These are phyloP conservation scores for Macropis europaea DNA, from an alignment of 2,888 invertebrate species.

Conservation along the genomic window DNA sequence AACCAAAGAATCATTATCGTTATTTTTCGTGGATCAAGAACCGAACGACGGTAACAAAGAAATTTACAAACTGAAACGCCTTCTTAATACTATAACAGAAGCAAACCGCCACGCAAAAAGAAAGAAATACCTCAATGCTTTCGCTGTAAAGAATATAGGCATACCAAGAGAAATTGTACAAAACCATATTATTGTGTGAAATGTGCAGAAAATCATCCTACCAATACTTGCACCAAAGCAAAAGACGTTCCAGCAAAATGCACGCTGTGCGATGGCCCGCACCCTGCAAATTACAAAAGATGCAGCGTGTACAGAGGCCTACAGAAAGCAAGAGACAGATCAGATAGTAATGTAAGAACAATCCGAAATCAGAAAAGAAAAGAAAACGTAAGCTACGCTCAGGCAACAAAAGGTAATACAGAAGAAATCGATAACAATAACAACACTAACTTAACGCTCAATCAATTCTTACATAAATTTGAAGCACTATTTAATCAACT, in stretches of 20 bases:
- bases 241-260: background rate
- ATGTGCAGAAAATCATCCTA: slow-evolving; percentile 8
- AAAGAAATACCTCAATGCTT: background rate
- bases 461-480: slow-evolving; percentile 2
- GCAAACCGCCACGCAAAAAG: background rate
- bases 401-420: background rate
- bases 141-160: slow-evolving; percentile 5
- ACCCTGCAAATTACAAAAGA: background rate
- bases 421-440: background rate
- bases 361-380: background rate
- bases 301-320: background rate
- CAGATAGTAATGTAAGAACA: background rate
- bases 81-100: slow-evolving; percentile 4
- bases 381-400: background rate
- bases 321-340: background rate
- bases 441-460: background rate
- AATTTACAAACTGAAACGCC: background rate
- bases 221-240: background rate
- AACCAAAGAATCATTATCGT: background rate
- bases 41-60: background rate
- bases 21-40: slow-evolving; percentile 5
- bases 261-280: background rate
- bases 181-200: background rate
- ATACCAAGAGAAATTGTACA: slow-evolving; percentile 1
- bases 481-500: background rate